These are phyloP conservation scores for Euphydryas editha DNA, from an alignment of 2,888 invertebrate genomes.

Conservation along the genomic window DNA sequence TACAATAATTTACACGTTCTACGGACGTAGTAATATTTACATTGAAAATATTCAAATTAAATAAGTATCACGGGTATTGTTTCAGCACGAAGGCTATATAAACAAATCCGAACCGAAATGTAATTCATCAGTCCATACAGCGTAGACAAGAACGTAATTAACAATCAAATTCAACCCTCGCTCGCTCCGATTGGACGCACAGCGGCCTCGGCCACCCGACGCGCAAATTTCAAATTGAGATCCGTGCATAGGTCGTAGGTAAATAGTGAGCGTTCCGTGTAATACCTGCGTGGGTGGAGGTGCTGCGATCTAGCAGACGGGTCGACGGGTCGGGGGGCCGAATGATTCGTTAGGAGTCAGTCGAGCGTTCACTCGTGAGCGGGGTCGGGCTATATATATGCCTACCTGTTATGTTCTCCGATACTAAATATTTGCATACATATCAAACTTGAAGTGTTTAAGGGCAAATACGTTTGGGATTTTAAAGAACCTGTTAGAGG, in stretches of 20 bases:
- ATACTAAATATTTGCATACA: conserved; percentile 81
- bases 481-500: conserved; percentile 41
- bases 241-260: conserved; percentile 63
- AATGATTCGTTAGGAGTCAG: conserved; percentile 76
- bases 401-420: conserved; percentile 68
- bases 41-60: conserved; percentile 8
- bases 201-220: conserved; percentile 51
- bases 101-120: conserved; percentile 42
- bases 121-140: conserved; percentile 45
- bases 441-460: conserved; percentile 66
- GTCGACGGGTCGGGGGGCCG: conserved; percentile 45
- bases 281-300: conserved; percentile 53
- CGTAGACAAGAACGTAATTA: conserved; percentile 76
- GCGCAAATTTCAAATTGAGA: conserved; percentile 72
- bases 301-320: conserved; percentile 36
- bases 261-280: conserved; percentile 51
- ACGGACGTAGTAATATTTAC: neutral
- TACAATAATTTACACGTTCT: neutral
- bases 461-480: conserved; percentile 52
- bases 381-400: conserved; percentile 60
- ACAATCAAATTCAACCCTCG: conserved; percentile 59
- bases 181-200: conserved; percentile 58
- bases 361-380: conserved; percentile 77
- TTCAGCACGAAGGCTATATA: conserved; percentile 19
- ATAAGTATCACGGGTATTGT: conserved; percentile 8